phyloP scores from a whole-genome alignment of 2,797 vertebrate species.

The Uromys caudimaculatus region DNA sequence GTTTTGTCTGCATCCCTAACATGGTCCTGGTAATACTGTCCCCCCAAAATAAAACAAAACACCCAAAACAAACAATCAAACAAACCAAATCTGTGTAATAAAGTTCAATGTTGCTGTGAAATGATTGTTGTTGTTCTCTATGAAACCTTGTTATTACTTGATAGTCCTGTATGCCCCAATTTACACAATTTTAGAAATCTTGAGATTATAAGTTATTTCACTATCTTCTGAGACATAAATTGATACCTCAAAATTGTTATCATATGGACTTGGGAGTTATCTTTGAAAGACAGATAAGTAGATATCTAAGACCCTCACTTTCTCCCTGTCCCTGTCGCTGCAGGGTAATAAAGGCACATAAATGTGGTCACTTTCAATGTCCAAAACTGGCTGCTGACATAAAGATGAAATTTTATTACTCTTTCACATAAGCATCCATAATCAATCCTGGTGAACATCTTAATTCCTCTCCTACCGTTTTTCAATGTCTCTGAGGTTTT shows the following conservation, averaged over 20 bases:
- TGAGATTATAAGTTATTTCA: not conserved
- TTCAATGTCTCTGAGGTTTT: not conserved
- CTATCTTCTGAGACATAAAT: not conserved
- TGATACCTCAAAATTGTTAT: not conserved
- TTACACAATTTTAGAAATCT: not conserved
- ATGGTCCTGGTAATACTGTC: not conserved
- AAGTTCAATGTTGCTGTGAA: not conserved
- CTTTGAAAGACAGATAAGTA: not conserved
- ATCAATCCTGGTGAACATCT: not conserved
- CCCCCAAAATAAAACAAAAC: not conserved
- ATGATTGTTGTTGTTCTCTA: not conserved
- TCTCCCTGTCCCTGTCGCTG: not conserved
- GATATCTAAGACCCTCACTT: not conserved
- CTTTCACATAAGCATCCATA: not conserved
- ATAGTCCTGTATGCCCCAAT: not conserved
- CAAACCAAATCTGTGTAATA: not conserved
- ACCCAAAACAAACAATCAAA: not conserved
- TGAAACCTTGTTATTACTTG: not conserved
- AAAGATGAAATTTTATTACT: not conserved
- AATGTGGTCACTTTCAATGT: not conserved
- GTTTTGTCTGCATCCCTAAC: accelerated
- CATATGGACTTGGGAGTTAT: not conserved
- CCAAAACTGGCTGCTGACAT: not conserved
- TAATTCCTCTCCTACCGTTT: not conserved
- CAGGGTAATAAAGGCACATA: not conserved